phyloP scores from a whole-genome alignment of 2,113 vertebrate species.

The Pyrgilauda ruficollis region DNA sequence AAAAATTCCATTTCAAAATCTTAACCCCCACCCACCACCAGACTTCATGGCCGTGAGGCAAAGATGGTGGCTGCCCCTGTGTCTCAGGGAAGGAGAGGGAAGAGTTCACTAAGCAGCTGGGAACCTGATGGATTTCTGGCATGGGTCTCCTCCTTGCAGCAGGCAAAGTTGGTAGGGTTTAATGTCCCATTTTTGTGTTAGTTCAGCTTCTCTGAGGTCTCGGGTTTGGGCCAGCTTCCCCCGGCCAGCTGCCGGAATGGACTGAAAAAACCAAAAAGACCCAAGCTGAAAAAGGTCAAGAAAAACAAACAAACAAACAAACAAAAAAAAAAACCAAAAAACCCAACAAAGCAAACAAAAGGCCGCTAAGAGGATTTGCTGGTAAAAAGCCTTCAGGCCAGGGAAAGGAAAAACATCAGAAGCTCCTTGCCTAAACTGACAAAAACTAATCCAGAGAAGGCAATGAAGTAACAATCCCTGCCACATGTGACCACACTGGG shows the following conservation, averaged over 20 bases:
- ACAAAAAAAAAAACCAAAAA: no score
- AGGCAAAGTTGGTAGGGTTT: not conserved
- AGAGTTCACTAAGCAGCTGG: not conserved
- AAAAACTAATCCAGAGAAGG: not conserved
- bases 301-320: no score
- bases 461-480: not conserved
- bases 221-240: no score
- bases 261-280: not conserved
- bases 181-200: not conserved
- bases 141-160: not conserved
- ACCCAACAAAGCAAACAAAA: not conserved
- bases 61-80: not conserved
- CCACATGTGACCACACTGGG: accelerated
- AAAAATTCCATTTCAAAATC: not conserved
- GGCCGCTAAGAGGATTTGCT: not conserved
- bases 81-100: not conserved
- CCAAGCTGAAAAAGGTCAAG: not conserved
- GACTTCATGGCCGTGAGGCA: not conserved
- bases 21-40: not conserved
- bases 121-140: not conserved
- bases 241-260: accelerated
- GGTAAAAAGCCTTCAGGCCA: not conserved
- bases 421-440: not conserved
- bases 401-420: not conserved
- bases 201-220: not conserved